Percentiles rank a stretch among this genome's conserved stretches.
Conservation (phyloP, 2,888 invertebrate genomes). For the Lepetodrilus schrolli region DNA sequence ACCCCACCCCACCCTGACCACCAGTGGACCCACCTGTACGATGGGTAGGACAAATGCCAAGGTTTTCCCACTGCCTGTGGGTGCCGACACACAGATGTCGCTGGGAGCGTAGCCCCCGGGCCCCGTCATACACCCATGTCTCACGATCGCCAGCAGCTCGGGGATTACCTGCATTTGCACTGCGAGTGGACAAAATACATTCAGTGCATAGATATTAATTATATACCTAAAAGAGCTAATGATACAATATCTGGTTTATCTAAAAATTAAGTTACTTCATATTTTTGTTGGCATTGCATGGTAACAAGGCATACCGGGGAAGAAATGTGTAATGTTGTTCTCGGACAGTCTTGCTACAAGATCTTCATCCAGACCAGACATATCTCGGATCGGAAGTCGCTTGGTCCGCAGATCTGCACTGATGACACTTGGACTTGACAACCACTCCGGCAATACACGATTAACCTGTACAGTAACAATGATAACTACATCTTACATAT, state of each 20-base stretch:
- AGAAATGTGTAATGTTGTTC: slow-evolving; percentile 85
- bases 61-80: slow-evolving; percentile 98
- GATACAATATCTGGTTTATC: no score
- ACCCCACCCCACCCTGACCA: no score
- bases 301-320: no score
- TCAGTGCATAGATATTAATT: no score
- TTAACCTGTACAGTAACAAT: slow-evolving; percentile 77
- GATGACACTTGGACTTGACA: slow-evolving; percentile 86
- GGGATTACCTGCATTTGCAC: slow-evolving; percentile 73
- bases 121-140: slow-evolving; percentile 75
- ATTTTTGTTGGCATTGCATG: no score
- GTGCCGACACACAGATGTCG: slow-evolving; percentile 96
- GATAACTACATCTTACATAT: not conserved
- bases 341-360: slow-evolving; percentile 81
- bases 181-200: no score
- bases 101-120: slow-evolving; percentile 78
- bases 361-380: slow-evolving; percentile 80
- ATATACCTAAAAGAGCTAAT: no score
- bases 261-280: no score
- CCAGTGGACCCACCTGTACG: slow-evolving; percentile 80
- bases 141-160: slow-evolving; percentile 58
- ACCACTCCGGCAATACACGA: slow-evolving; percentile 89
- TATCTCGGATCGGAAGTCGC: slow-evolving; percentile 77
- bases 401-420: slow-evolving; percentile 82
- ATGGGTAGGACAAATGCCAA: slow-evolving; percentile 94